These are phyloP conservation scores for Eurystomus glaucurus DNA, from an alignment of 2,797 vertebrate species.

Conservation along the genomic window DNA sequence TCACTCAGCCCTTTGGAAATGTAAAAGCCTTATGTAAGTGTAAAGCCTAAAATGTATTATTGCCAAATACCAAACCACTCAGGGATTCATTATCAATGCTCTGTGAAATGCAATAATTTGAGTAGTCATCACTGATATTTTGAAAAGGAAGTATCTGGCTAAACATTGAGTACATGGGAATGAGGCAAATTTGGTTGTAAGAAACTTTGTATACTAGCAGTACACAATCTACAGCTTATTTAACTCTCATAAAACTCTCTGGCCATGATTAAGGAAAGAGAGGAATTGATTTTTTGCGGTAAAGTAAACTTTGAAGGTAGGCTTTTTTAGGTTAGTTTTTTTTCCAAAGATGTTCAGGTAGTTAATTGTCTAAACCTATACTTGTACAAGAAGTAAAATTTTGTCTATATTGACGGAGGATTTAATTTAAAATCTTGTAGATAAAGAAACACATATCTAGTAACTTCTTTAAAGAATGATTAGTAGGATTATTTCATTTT, in stretches of 20 bases:
- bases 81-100: neutral
- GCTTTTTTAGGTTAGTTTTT: neutral
- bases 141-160: neutral
- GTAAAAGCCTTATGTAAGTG: neutral
- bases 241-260: neutral
- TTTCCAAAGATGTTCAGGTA: neutral
- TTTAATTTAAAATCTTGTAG: neutral
- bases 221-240: neutral
- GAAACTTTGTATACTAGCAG: neutral
- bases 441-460: neutral
- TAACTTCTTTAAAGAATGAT: neutral
- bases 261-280: neutral
- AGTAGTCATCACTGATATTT: neutral
- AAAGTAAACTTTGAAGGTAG: neutral
- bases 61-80: neutral
- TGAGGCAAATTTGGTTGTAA: neutral
- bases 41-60: neutral
- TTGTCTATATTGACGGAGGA: neutral
- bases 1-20: neutral
- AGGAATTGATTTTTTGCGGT: neutral
- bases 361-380: neutral
- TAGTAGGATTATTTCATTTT: slow-evolving; percentile 5
- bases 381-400: neutral
- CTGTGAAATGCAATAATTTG: neutral
- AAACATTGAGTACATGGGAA: neutral